A percentile compares a stretch with the other conserved stretches of the same genome.
Evolutionary conservation across 1,140 invertebrate species (phyloP).

Genomic region (Drosophila lini): DNA sequence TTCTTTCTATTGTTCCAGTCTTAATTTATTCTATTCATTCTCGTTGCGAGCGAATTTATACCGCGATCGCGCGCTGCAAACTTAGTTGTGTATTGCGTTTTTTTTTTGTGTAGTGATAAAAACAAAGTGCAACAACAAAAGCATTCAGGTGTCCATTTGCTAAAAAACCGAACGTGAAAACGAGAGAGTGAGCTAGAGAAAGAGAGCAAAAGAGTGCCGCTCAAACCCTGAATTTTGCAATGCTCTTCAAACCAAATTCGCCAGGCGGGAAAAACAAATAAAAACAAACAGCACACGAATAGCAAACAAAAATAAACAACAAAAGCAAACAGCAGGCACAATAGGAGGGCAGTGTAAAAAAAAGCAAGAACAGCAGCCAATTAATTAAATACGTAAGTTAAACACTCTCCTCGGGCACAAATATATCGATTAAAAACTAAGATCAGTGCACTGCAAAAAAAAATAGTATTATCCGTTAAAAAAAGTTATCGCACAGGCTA

Average conservation of each 20-base stretch:
- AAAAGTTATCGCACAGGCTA: background rate
- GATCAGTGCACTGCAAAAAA: conserved; percentile 16
- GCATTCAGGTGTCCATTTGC: conserved; percentile 34
- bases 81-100: conserved; percentile 3
- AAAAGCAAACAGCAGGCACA: conserved; percentile 1
- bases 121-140: conserved; percentile 29
- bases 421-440: conserved; percentile 12
- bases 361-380: conserved; percentile 11
- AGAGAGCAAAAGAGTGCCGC: conserved; percentile 10
- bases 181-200: background rate
- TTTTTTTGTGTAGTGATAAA: conserved; percentile 26
- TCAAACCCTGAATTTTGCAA: conserved; percentile 41
- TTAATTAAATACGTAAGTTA: conserved; percentile 52
- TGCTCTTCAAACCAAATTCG: conserved; percentile 36
- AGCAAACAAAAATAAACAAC: conserved; percentile 33
- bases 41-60: conserved; percentile 9
- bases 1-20: conserved; percentile 18
- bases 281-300: conserved; percentile 29
- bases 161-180: background rate
- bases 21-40: conserved; percentile 13
- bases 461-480: no score
- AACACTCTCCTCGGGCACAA: conserved; percentile 2
- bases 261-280: conserved; percentile 40
- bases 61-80: conserved; percentile 11
- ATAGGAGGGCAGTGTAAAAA: conserved; percentile 12